Evolutionary conservation across 2,888 invertebrate species (phyloP).

Genomic region (Parascotia fuliginaria): DNA sequence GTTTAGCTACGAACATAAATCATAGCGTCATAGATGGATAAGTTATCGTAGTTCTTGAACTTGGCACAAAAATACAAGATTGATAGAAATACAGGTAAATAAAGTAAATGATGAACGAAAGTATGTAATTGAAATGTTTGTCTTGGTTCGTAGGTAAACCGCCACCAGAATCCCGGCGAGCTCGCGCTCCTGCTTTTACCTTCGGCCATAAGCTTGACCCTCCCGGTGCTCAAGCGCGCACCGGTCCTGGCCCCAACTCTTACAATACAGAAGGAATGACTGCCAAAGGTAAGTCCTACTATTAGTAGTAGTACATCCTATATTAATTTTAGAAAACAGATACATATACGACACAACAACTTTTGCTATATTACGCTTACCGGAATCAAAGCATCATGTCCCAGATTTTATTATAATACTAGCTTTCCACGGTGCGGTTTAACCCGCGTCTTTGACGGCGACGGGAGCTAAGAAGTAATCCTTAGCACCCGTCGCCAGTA

Average conservation of each 20-base stretch:
- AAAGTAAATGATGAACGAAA: no score
- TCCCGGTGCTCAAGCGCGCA: constrained; percentile 80
- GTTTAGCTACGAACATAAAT: not conserved
- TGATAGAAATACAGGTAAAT: no score
- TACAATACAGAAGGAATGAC: constrained; percentile 95
- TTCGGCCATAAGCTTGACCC: constrained; percentile 89
- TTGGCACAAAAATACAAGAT: no score
- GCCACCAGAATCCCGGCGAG: constrained; percentile 90
- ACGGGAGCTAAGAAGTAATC: no score
- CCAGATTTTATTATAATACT: no score
- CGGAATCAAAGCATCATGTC: no score
- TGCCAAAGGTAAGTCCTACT: constrained; percentile 88
- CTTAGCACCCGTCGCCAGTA: no score
- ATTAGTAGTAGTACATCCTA: not conserved
- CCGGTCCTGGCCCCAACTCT: constrained; percentile 95
- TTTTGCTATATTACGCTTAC: no score
- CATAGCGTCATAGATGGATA: not conserved
- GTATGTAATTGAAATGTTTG: not conserved
- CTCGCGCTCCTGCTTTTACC: constrained; percentile 92
- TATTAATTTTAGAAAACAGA: no score
- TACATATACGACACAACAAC: no score
- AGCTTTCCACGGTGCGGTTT: no score
- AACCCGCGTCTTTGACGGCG: no score
- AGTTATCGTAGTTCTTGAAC: not conserved
- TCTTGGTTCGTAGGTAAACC: constrained; percentile 87